A percentile compares a stretch with the other conserved stretches of the same genome.
phyloP scores from a whole-genome alignment of 2,888 invertebrate species.

The Globia sparganii region DNA sequence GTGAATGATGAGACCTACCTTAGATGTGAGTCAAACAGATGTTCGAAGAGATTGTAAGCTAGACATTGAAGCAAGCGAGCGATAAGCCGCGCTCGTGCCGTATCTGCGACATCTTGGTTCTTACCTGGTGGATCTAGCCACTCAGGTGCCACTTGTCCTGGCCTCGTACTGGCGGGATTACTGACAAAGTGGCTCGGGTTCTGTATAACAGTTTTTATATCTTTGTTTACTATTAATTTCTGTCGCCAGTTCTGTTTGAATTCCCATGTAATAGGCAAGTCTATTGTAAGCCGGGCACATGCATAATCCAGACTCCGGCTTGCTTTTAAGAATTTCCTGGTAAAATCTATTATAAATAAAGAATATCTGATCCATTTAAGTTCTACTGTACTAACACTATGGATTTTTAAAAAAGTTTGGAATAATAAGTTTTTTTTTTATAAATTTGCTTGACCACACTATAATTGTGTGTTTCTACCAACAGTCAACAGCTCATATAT shows the following conservation, averaged over 20 bases:
- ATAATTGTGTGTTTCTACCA: no score
- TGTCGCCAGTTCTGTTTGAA: background rate
- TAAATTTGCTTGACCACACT: no score
- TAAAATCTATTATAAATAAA: background rate
- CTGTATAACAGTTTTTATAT: background rate
- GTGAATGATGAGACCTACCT: conserved; percentile 24
- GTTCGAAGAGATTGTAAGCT: conserved; percentile 12
- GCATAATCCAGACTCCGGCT: background rate
- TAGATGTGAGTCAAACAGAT: conserved; percentile 12
- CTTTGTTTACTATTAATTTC: background rate
- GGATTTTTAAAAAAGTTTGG: no score
- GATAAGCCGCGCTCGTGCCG: conserved; percentile 55
- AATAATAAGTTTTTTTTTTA: no score
- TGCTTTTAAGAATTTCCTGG: background rate
- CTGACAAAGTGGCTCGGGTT: conserved; percentile 25
- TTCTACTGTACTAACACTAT: no score
- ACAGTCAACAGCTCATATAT: no score
- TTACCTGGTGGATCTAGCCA: conserved; percentile 61
- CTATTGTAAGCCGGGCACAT: background rate
- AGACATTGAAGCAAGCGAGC: conserved; percentile 18
- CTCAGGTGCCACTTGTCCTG: conserved; percentile 42
- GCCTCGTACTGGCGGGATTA: conserved; percentile 15
- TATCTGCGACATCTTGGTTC: conserved; percentile 59
- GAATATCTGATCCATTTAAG: no score
- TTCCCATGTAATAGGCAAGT: background rate